Conservation (phyloP, 2,888 invertebrate genomes). For the Cordylochernes scorpioides region DNA sequence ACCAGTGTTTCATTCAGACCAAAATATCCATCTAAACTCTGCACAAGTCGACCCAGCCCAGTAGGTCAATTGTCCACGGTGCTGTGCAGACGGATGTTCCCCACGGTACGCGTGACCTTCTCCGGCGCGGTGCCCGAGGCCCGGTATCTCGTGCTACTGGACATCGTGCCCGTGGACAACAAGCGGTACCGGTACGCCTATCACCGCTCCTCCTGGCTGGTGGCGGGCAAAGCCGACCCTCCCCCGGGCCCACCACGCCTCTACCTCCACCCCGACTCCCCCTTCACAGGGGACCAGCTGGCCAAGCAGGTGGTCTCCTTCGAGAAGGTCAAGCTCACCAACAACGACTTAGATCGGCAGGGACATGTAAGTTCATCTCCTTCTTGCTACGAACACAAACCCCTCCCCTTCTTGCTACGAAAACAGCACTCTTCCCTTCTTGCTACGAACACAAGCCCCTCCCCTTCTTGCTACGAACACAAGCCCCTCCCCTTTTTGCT, state of each 20-base stretch:
- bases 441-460: no score
- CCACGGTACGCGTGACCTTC: slow-evolving; percentile 27
- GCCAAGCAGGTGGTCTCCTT: slow-evolving; percentile 38
- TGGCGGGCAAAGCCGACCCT: slow-evolving; percentile 30
- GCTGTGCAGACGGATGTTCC: slow-evolving; percentile 30
- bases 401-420: no score
- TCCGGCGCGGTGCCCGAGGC: slow-evolving; percentile 23
- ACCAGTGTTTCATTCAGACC: no score
- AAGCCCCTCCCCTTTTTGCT: no score
- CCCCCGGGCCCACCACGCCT: slow-evolving; percentile 20
- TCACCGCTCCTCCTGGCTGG: slow-evolving; percentile 29
- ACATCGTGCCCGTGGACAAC: slow-evolving; percentile 28
- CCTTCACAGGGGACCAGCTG: slow-evolving; percentile 27
- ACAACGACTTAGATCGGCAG: slow-evolving; percentile 50
- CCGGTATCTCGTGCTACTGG: slow-evolving; percentile 26
- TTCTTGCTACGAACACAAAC: no score
- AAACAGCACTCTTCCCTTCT: no score
- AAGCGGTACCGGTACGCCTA: slow-evolving; percentile 29
- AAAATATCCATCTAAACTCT: no score
- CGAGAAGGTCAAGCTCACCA: slow-evolving; percentile 56
- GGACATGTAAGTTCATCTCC: slow-evolving; percentile 33
- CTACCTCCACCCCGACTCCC: slow-evolving; percentile 28
- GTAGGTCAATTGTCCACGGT: no score
- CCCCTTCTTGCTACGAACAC: no score
- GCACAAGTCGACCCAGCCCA: no score